A percentile compares a stretch with the other conserved stretches of the same genome.
Evolutionary conservation across 2,113 vertebrate genomes (phyloP).

Genomic region (Silurus asotus): DNA sequence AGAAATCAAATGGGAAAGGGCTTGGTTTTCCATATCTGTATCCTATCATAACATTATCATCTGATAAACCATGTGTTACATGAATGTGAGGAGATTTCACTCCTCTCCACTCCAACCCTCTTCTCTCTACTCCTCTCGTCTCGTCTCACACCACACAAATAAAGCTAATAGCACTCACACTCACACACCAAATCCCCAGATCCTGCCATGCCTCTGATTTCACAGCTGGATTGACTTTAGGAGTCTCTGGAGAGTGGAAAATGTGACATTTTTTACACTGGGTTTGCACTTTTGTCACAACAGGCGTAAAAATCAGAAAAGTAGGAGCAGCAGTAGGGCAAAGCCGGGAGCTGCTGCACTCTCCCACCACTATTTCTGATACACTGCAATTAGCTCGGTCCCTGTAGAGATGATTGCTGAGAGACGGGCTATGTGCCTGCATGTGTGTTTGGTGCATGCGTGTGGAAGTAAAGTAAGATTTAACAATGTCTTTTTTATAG

Average conservation of each 20-base stretch:
- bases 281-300: conserved; percentile 74
- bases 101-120: not conserved
- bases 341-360: conserved; percentile 66
- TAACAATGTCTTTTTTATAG: conserved; percentile 20
- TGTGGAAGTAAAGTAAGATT: not conserved
- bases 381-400: conserved; percentile 72
- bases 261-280: conserved; percentile 73
- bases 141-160: conserved; percentile 57
- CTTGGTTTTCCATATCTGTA: conserved; percentile 30
- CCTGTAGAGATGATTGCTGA: conserved; percentile 68
- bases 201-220: conserved; percentile 63
- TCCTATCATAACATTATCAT: conserved; percentile 42
- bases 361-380: conserved; percentile 75
- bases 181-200: conserved; percentile 50
- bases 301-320: conserved; percentile 68
- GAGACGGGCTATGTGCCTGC: conserved; percentile 34
- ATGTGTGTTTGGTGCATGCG: not conserved
- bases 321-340: conserved; percentile 68
- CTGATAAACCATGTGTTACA: conserved; percentile 55
- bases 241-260: conserved; percentile 73
- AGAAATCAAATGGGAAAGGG: conserved; percentile 34
- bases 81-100: conserved; percentile 54
- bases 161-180: conserved; percentile 64
- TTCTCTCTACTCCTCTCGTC: not conserved
- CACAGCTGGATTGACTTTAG: conserved; percentile 71